Percentiles rank a stretch among this genome's conserved stretches.
Conservation (phyloP, 2,888 invertebrate genomes). For the Elegia similella region DNA sequence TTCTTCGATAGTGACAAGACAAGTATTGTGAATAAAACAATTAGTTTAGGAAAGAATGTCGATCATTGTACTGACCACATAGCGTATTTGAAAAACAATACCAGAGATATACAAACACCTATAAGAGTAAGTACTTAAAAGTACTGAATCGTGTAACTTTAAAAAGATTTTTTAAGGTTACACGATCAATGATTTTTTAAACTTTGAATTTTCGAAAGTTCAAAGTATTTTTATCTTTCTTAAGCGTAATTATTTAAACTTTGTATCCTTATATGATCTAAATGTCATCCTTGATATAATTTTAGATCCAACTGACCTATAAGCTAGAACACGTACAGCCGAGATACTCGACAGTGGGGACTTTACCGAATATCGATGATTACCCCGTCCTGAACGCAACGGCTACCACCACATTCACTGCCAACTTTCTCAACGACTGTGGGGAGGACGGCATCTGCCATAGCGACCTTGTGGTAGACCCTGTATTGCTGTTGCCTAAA, state of each 20-base stretch:
- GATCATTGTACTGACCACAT: slow-evolving; percentile 87
- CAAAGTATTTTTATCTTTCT: not conserved
- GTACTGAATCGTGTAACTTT: too few relatives aligned
- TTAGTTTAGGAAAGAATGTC: slow-evolving; percentile 82
- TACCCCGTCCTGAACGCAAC: slow-evolving; percentile 95
- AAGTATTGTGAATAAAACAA: slow-evolving; percentile 83
- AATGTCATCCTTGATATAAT: too few relatives aligned
- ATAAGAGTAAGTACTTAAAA: slow-evolving; percentile 82
- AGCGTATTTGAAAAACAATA: slow-evolving; percentile 93
- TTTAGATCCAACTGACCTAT: slow-evolving; percentile 90
- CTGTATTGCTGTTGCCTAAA: slow-evolving; percentile 82
- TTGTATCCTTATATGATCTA: too few relatives aligned
- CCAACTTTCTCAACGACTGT: slow-evolving; percentile 95
- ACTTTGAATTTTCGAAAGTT: not conserved
- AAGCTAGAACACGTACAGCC: slow-evolving; percentile 88
- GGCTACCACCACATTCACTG: slow-evolving; percentile 89
- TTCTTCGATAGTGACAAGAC: slow-evolving; percentile 85
- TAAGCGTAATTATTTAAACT: too few relatives aligned
- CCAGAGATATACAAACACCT: slow-evolving; percentile 93
- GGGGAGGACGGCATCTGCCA: slow-evolving; percentile 93
- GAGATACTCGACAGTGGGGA: slow-evolving; percentile 68
- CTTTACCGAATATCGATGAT: slow-evolving; percentile 86
- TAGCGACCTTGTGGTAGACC: slow-evolving; percentile 87
- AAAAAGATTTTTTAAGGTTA: too few relatives aligned
- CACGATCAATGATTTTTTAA: not conserved